Conservation (phyloP, 2,113 vertebrate genomes). For the Paradoxurus hermaphroditus region DNA sequence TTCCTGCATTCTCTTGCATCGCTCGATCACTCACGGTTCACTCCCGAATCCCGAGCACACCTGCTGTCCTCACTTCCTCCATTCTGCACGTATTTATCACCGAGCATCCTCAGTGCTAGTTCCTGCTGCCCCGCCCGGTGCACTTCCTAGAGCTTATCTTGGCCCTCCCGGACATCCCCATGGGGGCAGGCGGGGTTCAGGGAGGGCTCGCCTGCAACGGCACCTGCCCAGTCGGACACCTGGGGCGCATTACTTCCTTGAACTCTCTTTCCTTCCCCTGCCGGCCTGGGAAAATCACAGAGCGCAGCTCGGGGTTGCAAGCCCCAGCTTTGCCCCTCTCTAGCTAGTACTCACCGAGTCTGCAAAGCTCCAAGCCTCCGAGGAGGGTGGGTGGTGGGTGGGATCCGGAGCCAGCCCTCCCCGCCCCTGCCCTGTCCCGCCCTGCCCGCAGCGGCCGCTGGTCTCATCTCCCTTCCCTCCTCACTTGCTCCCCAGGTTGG, state of each 20-base stretch:
- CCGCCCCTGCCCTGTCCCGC: background rate
- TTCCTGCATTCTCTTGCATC: rapidly evolving
- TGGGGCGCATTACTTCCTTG: background rate
- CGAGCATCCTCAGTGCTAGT: rapidly evolving
- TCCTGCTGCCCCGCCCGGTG: rapidly evolving
- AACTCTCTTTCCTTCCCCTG: background rate
- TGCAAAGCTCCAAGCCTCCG: background rate
- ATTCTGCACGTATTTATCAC: background rate
- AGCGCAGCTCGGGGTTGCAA: background rate
- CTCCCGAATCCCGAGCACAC: background rate
- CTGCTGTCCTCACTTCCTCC: background rate
- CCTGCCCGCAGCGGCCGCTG: no score
- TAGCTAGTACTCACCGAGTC: background rate
- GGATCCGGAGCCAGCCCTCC: background rate
- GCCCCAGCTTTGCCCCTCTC: background rate
- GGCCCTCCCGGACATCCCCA: background rate
- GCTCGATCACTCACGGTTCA: rapidly evolving
- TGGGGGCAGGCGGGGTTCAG: background rate
- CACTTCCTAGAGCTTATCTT: background rate
- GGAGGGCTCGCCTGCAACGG: background rate
- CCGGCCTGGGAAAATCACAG: background rate
- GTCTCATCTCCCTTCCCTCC: background rate
- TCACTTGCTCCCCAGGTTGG: constrained; percentile 75
- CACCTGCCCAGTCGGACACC: rapidly evolving
- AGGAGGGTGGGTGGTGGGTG: background rate